These are phyloP conservation scores for Drosophila pectinifera DNA, from an alignment of 1,140 invertebrate genomes.

Conservation along the genomic window DNA sequence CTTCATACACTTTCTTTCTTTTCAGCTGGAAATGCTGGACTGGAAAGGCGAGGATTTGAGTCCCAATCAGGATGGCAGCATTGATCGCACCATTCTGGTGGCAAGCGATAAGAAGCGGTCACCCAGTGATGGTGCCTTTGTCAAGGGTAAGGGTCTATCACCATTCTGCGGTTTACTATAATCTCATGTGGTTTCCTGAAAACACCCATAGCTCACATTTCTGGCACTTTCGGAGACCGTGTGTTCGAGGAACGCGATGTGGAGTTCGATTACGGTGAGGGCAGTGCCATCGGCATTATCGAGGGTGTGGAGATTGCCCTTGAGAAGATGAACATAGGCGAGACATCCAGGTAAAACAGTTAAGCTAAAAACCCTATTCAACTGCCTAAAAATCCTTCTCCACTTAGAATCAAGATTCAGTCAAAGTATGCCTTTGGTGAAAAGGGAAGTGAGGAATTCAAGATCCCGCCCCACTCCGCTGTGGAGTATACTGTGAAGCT, in stretches of 20 bases:
- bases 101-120: constrained; percentile 87
- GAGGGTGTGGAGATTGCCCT: constrained; percentile 94
- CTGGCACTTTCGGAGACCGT: constrained; percentile 89
- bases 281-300: constrained; percentile 90
- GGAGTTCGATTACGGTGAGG: constrained; percentile 95
- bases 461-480: constrained; percentile 92
- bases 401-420: constrained; percentile 87
- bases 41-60: constrained; percentile 96
- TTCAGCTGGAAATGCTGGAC: constrained; percentile 92
- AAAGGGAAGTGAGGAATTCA: constrained; percentile 89
- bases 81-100: constrained; percentile 90
- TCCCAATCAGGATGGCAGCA: constrained; percentile 92
- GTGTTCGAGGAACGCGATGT: constrained; percentile 93
- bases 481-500: constrained; percentile 94
- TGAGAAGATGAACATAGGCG: constrained; percentile 92
- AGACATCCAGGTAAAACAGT: constrained; percentile 88
- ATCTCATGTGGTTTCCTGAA: constrained; percentile 39
- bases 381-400: not conserved
- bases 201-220: constrained; percentile 89
- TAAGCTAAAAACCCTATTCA: not conserved
- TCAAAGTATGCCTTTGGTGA: constrained; percentile 93
- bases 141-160: constrained; percentile 88
- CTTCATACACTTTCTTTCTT: not conserved
- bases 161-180: constrained; percentile 37
- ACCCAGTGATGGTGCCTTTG: constrained; percentile 92